Evolutionary conservation across 2,113 vertebrate genomes (phyloP).

Genomic region (Pleuronectes platessa): DNA sequence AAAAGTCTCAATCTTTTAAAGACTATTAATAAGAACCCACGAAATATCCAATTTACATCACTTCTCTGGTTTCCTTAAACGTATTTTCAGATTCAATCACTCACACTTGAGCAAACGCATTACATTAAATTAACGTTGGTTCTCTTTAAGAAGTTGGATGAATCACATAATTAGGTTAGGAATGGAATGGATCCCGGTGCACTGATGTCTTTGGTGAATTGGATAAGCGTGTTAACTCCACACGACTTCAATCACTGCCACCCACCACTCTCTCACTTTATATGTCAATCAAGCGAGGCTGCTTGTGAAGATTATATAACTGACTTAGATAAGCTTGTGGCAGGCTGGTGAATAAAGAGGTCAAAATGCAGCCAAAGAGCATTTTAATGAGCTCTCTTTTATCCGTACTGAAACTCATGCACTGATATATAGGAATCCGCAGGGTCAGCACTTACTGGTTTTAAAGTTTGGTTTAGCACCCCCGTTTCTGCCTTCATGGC

Average conservation of each 20-base stretch:
- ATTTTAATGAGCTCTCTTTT: background rate
- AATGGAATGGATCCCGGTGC: slow-evolving; percentile 20
- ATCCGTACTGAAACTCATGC: background rate
- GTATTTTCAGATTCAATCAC: slow-evolving; percentile 24
- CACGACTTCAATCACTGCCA: slow-evolving; percentile 32
- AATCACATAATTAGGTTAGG: slow-evolving; percentile 11
- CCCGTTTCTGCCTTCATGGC: slow-evolving; percentile 41
- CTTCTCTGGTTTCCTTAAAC: background rate
- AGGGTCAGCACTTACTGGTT: slow-evolving; percentile 32
- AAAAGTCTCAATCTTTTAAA: background rate
- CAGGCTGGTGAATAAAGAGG: background rate
- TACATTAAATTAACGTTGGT: slow-evolving; percentile 5
- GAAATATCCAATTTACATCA: background rate
- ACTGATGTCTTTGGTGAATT: slow-evolving; percentile 29
- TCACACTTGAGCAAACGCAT: background rate
- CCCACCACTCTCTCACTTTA: slow-evolving; percentile 48
- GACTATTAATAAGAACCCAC: background rate
- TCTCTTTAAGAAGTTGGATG: slow-evolving; percentile 13
- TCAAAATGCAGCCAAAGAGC: background rate
- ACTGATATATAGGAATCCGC: slow-evolving; percentile 3
- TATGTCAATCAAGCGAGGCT: slow-evolving; percentile 43
- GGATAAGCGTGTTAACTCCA: slow-evolving; percentile 45
- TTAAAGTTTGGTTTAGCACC: slow-evolving; percentile 44
- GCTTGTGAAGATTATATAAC: slow-evolving; percentile 42
- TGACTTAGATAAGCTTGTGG: slow-evolving; percentile 20